phyloP scores from a whole-genome alignment of 1,140 invertebrate genomes.

The Dolichoris vasculosae region DNA sequence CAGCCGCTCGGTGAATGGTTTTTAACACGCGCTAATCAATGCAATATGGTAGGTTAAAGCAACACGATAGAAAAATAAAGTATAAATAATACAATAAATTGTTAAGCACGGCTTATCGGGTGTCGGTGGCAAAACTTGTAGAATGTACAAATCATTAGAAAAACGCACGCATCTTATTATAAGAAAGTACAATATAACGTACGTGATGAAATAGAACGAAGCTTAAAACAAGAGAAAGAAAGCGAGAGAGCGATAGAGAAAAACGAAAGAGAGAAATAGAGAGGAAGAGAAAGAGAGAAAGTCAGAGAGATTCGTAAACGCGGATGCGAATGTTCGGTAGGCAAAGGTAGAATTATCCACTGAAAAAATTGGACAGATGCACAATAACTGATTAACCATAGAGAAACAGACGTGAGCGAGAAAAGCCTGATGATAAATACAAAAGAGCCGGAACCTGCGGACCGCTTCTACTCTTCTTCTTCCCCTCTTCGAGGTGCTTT shows the following conservation, averaged over 20 bases:
- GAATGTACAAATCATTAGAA: slow-evolving; percentile 51
- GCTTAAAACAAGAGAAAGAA: slow-evolving; percentile 17
- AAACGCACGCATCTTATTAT: slow-evolving; percentile 39
- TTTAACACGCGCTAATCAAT: slow-evolving; percentile 48
- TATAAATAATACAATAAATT: slow-evolving; percentile 60
- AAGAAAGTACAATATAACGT: slow-evolving; percentile 42
- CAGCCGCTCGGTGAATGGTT: slow-evolving; percentile 50
- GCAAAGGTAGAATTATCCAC: slow-evolving; percentile 1
- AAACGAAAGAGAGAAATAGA: slow-evolving; percentile 45
- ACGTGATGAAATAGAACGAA: slow-evolving; percentile 43
- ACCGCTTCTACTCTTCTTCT: slow-evolving; percentile 51
- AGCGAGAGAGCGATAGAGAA: slow-evolving; percentile 29
- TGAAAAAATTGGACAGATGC: slow-evolving; percentile 28
- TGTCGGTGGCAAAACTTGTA: slow-evolving; percentile 68
- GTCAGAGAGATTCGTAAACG: not conserved
- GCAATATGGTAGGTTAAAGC: slow-evolving; percentile 53
- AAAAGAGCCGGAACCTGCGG: slow-evolving; percentile 52
- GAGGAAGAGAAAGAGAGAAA: slow-evolving; percentile 37
- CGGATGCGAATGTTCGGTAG: not conserved
- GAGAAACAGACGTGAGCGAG: slow-evolving; percentile 49
- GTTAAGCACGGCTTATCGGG: slow-evolving; percentile 72
- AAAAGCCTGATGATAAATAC: slow-evolving; percentile 53
- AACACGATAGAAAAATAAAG: slow-evolving; percentile 38
- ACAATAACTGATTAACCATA: slow-evolving; percentile 39
- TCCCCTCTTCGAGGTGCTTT: slow-evolving; percentile 50